A percentile compares a stretch with the other conserved stretches of the same genome.
Conservation (phyloP, 2,888 invertebrate genomes). For the Nymphalis polychloros region DNA sequence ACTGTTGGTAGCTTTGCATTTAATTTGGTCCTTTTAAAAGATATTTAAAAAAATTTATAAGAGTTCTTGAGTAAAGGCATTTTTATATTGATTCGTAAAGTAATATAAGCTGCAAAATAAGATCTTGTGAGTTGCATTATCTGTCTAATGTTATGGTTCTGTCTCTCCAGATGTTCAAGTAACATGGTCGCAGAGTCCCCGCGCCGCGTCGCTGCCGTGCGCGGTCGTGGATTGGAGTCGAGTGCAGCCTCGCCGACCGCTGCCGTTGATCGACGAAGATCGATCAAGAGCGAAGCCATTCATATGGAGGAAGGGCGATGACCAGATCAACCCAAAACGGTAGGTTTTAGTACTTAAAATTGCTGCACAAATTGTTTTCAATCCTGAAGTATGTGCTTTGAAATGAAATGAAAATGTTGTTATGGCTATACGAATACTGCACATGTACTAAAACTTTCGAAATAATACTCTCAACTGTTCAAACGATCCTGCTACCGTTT, state of each 20-base stretch:
- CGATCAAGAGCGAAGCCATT: constrained; percentile 49
- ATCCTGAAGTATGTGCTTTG: not conserved
- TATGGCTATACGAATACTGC: not conserved
- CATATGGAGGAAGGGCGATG: constrained; percentile 53
- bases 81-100: too few species aligned
- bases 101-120: too few species aligned
- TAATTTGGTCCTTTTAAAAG: too few species aligned
- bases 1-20: too few species aligned
- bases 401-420: too few species aligned
- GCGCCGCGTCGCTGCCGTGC: constrained; percentile 61
- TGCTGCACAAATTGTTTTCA: not conserved
- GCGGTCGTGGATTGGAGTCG: constrained; percentile 54
- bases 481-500: too few species aligned
- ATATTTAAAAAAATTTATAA: too few species aligned
- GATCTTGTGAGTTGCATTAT: too few species aligned
- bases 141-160: not conserved
- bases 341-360: constrained; percentile 32
- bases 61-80: too few species aligned
- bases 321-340: constrained; percentile 52
- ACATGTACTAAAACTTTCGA: too few species aligned
- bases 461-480: too few species aligned
- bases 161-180: constrained; percentile 61
- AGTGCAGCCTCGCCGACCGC: constrained; percentile 57
- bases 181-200: constrained; percentile 61
- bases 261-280: constrained; percentile 59